Evolutionary conservation across 2,113 vertebrate species (phyloP).

Genomic region (Acanthisitta chloris): DNA sequence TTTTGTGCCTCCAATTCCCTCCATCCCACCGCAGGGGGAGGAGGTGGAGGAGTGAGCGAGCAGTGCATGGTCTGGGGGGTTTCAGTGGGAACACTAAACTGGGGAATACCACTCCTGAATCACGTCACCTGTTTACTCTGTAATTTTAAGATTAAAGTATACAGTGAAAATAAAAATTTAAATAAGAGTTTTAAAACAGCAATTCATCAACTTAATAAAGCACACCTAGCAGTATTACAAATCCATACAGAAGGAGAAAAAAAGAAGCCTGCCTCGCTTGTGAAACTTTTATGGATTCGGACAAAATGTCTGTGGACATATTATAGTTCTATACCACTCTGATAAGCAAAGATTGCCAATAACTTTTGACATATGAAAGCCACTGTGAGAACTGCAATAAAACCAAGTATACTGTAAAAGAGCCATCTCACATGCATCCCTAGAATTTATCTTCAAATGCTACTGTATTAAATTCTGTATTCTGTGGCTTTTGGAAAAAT

Average conservation of each 20-base stretch:
- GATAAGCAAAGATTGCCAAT: not conserved
- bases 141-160: not conserved
- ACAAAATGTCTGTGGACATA: not conserved
- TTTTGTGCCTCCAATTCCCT: too few species aligned
- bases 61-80: too few species aligned
- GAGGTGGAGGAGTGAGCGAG: too few species aligned
- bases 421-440: conserved; percentile 18
- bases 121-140: not conserved
- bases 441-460: not conserved
- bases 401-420: not conserved
- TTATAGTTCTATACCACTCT: not conserved
- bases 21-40: too few species aligned
- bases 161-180: not conserved
- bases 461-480: conserved; percentile 22
- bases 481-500: not conserved
- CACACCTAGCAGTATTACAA: not conserved
- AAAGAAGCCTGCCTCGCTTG: not conserved
- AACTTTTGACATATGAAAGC: conserved; percentile 27
- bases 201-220: not conserved
- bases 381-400: conserved; percentile 36
- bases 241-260: not conserved
- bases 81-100: too few species aligned
- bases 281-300: not conserved
- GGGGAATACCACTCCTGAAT: too few species aligned
- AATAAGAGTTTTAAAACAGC: not conserved